A percentile compares a stretch with the other conserved stretches of the same genome.
These are phyloP conservation scores for Candidula unifasciata DNA, from an alignment of 2,888 invertebrate genomes.

Conservation along the genomic window DNA sequence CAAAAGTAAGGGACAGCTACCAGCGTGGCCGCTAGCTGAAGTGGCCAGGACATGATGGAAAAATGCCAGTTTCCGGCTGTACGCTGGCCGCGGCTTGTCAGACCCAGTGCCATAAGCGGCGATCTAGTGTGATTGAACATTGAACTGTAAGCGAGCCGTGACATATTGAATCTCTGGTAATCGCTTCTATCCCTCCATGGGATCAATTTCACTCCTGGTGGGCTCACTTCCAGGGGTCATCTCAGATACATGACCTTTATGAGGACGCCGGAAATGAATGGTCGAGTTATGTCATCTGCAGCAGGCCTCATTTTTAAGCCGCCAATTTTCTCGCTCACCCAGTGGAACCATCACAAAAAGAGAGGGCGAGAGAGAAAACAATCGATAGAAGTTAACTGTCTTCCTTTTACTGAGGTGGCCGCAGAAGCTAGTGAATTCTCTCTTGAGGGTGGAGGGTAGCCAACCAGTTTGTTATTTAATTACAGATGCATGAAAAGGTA, in stretches of 20 bases:
- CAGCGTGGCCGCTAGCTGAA: slow-evolving; percentile 33
- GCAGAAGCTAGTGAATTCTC: neutral
- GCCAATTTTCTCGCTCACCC: slow-evolving; percentile 54
- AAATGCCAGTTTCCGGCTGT: slow-evolving; percentile 36
- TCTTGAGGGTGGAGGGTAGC: no score
- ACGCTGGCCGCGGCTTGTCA: slow-evolving; percentile 52
- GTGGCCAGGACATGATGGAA: slow-evolving; percentile 45
- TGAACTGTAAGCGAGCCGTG: slow-evolving; percentile 61
- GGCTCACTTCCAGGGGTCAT: slow-evolving; percentile 43
- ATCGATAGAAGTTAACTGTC: slow-evolving; percentile 54
- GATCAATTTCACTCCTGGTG: slow-evolving; percentile 53
- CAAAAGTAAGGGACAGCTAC: slow-evolving; percentile 21
- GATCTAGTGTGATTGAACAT: slow-evolving; percentile 63
- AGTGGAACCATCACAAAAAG: slow-evolving; percentile 50
- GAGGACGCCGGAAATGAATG: slow-evolving; percentile 48
- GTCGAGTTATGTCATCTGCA: slow-evolving; percentile 52
- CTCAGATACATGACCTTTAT: slow-evolving; percentile 38
- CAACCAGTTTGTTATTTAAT: no score
- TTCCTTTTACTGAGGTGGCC: neutral
- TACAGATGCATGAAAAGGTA: no score
- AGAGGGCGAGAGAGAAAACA: no score
- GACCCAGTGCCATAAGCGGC: slow-evolving; percentile 57
- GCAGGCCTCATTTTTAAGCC: slow-evolving; percentile 55
- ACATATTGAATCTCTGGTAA: slow-evolving; percentile 59
- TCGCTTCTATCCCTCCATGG: slow-evolving; percentile 50